These are phyloP conservation scores for Xestoiulus laeticollis DNA, from an alignment of 2,888 invertebrate species.

Conservation along the genomic window DNA sequence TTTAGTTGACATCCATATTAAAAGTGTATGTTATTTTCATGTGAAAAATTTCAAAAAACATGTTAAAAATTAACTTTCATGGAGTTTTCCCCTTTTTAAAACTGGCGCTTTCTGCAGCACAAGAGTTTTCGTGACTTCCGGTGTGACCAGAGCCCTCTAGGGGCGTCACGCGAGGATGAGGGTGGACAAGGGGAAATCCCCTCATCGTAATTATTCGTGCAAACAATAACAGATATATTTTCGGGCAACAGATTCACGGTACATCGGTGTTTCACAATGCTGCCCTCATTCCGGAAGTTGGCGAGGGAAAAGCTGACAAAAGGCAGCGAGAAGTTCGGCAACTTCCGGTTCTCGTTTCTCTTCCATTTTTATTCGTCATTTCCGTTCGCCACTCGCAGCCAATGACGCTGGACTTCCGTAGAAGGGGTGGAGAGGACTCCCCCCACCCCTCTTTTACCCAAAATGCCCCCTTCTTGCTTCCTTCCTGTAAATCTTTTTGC, in stretches of 20 bases:
- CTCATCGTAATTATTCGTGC: background rate
- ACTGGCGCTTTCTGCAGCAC: too few relatives aligned
- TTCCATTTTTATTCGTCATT: conserved; percentile 42
- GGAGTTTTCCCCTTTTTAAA: too few relatives aligned
- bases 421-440: background rate
- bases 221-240: background rate
- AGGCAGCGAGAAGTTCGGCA: background rate
- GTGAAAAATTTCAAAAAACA: too few relatives aligned
- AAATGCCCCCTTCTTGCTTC: background rate
- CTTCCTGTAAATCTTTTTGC: background rate
- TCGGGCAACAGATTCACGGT: background rate
- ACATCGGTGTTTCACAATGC: conserved; percentile 45
- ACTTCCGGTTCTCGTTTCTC: conserved; percentile 46
- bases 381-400: background rate
- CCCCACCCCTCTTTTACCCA: background rate
- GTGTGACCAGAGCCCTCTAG: background rate
- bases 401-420: conserved; percentile 23
- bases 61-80: too few relatives aligned
- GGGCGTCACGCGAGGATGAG: background rate
- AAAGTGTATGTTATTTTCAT: too few relatives aligned
- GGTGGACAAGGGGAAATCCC: background rate
- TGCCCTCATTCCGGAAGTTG: conserved; percentile 44
- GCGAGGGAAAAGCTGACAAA: background rate
- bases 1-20: too few relatives aligned
- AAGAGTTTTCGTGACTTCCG: too few relatives aligned